Evolutionary conservation across 2,113 vertebrate species (phyloP).

Genomic region (Sapayoa aenigma): DNA sequence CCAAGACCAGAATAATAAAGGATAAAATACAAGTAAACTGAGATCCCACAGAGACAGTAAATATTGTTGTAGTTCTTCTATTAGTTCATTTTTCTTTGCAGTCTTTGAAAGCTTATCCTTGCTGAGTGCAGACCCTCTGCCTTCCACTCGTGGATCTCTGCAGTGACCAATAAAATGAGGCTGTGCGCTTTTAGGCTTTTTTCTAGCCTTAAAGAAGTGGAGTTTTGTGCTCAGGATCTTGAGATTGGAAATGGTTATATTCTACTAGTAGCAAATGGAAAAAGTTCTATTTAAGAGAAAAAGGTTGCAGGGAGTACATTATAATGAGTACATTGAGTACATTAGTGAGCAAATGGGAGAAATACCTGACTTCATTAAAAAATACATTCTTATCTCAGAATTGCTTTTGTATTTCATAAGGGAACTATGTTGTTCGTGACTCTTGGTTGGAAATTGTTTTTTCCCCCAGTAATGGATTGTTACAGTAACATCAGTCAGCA

Average conservation of each 20-base stretch:
- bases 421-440: neutral
- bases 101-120: neutral
- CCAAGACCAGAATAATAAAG: neutral
- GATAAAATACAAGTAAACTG: neutral
- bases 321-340: neutral
- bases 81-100: neutral
- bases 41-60: neutral
- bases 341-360: neutral
- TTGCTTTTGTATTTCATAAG: neutral
- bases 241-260: neutral
- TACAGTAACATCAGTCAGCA: neutral
- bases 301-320: neutral
- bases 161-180: neutral
- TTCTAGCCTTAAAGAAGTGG: neutral
- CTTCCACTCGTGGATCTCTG: rapidly evolving
- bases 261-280: neutral
- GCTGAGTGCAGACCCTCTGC: neutral
- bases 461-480: neutral
- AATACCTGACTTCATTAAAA: neutral
- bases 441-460: neutral
- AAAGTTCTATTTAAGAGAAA: neutral
- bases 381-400: neutral
- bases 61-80: neutral
- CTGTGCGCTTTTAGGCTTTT: neutral
- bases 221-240: neutral